Conservation (phyloP, 2,797 vertebrate genomes). For the Megaceryle alcyon region DNA sequence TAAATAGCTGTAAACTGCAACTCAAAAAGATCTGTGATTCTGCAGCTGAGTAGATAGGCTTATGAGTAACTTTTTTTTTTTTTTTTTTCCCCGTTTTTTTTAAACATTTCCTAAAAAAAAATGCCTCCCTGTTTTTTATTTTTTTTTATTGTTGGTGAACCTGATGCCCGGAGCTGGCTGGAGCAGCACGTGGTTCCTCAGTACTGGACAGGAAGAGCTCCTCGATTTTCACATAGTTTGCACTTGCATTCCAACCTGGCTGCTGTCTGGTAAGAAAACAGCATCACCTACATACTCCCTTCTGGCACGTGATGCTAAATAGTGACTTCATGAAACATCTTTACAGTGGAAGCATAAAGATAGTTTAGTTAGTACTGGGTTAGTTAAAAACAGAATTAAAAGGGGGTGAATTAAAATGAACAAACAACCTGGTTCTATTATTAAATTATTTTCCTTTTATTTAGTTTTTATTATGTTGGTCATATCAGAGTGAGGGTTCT, state of each 20-base stretch:
- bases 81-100: not conserved
- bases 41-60: not conserved
- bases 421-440: not conserved
- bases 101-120: not conserved
- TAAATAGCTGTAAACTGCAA: not conserved
- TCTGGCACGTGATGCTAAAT: not conserved
- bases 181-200: slow-evolving; percentile 91
- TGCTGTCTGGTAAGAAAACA: slow-evolving; percentile 88
- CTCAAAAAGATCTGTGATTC: not conserved
- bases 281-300: not conserved
- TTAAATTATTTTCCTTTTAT: not conserved
- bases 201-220: slow-evolving; percentile 89
- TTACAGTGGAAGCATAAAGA: not conserved
- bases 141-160: slow-evolving; percentile 81
- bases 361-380: not conserved
- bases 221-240: slow-evolving; percentile 90
- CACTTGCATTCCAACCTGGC: slow-evolving; percentile 95
- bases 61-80: not conserved
- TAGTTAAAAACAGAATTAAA: not conserved
- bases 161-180: slow-evolving; percentile 89
- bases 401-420: not conserved
- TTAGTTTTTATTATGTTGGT: not conserved
- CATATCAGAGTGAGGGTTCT: not conserved
- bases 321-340: not conserved
- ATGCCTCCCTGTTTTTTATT: accelerated